Evolutionary conservation across 2,797 vertebrate species (phyloP).

Genomic region (Austrolebias charrua): DNA sequence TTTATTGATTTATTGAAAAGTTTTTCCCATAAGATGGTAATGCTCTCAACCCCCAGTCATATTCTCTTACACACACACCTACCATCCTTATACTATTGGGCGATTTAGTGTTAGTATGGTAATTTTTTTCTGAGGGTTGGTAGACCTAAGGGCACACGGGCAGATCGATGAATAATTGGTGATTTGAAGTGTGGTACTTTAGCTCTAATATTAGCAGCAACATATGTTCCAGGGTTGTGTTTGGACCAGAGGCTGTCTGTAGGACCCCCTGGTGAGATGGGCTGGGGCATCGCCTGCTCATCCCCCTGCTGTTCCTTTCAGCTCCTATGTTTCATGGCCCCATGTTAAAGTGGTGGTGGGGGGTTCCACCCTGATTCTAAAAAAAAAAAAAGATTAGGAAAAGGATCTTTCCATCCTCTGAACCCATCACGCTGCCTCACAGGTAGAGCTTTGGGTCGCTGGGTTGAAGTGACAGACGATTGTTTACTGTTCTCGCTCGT

Average conservation of each 20-base stretch:
- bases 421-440: conserved; percentile 51
- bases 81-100: conserved; percentile 45
- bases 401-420: conserved; percentile 67
- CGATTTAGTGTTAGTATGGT: conserved; percentile 27
- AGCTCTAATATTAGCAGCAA: conserved; percentile 52
- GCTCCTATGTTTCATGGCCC: conserved; percentile 44
- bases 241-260: conserved; percentile 53
- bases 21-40: conserved; percentile 48
- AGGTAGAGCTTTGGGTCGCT: conserved; percentile 23
- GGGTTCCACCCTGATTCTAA: conserved; percentile 35
- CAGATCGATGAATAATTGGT: conserved; percentile 58
- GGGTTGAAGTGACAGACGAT: no score
- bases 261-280: conserved; percentile 40
- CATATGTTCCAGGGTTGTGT: conserved; percentile 58
- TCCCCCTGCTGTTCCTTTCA: conserved; percentile 75
- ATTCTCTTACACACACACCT: conserved; percentile 14
- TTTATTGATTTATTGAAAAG: conserved; percentile 65
- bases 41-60: conserved; percentile 12
- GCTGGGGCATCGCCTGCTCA: conserved; percentile 23
- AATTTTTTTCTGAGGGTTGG: conserved; percentile 36
- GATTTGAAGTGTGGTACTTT: conserved; percentile 58
- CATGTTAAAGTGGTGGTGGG: conserved; percentile 64
- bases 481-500: no score
- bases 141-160: conserved; percentile 36
- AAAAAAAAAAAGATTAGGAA: conserved; percentile 69